Evolutionary conservation across 2,888 invertebrate species (phyloP).

Genomic region (Eucriotettix oculatus): DNA sequence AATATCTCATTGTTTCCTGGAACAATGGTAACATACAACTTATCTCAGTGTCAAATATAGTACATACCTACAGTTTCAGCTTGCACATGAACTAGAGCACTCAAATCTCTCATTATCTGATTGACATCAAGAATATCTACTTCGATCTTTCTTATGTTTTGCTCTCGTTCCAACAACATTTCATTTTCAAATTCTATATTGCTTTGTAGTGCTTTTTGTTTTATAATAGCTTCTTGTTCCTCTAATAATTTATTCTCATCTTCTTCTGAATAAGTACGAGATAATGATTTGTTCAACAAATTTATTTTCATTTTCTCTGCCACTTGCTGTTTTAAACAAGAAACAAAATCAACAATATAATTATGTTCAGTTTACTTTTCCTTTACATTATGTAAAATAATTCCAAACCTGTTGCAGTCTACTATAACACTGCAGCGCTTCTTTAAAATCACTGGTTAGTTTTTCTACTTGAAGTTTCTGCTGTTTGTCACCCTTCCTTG

Average conservation of each 20-base stretch:
- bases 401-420: slow-evolving; percentile 54
- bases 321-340: slow-evolving; percentile 30
- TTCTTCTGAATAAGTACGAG: slow-evolving; percentile 17
- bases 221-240: slow-evolving; percentile 21
- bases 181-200: slow-evolving; percentile 63
- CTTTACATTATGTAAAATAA: background rate
- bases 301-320: slow-evolving; percentile 51
- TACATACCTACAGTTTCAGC: slow-evolving; percentile 53
- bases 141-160: slow-evolving; percentile 64
- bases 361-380: background rate
- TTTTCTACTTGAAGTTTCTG: slow-evolving; percentile 72
- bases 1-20: too few relatives aligned
- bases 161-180: slow-evolving; percentile 62
- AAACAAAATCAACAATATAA: background rate
- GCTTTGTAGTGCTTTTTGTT: slow-evolving; percentile 24
- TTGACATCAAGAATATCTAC: slow-evolving; percentile 67
- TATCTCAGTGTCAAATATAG: background rate
- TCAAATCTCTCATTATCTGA: slow-evolving; percentile 63
- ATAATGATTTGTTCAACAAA: slow-evolving; percentile 24
- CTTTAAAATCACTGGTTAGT: slow-evolving; percentile 65
- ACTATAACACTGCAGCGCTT: slow-evolving; percentile 60
- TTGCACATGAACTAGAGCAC: slow-evolving; percentile 53
- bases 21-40: background rate
- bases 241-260: slow-evolving; percentile 9
- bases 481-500: slow-evolving; percentile 55